A percentile compares a stretch with the other conserved stretches of the same genome.
phyloP scores from a whole-genome alignment of 2,797 vertebrate genomes.

The Acanthurus lineatus region DNA sequence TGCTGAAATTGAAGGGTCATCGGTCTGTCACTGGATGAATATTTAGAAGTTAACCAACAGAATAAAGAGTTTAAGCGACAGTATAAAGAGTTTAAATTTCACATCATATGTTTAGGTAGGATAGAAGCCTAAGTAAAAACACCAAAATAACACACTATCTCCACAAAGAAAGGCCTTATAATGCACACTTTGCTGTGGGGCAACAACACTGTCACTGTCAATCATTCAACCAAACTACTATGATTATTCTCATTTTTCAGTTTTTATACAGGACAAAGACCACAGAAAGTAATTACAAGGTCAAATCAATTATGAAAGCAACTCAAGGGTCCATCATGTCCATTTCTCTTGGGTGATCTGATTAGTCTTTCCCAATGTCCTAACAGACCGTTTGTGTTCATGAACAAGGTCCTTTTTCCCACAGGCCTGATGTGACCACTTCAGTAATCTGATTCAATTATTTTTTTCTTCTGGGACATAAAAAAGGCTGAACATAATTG shows the following conservation, averaged over 20 bases:
- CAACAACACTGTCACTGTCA: not conserved
- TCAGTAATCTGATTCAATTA: slow-evolving; percentile 56
- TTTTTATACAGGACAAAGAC: not conserved
- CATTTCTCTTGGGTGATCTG: slow-evolving; percentile 56
- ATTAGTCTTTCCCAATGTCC: slow-evolving; percentile 61
- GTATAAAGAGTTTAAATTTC: no score
- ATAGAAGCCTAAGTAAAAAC: no score
- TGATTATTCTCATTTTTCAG: not conserved
- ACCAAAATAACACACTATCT: no score
- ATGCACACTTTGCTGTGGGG: no score
- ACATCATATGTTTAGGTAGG: no score
- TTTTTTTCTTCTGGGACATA: not conserved
- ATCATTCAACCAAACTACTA: not conserved
- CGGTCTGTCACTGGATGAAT: no score
- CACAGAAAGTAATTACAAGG: slow-evolving; percentile 20
- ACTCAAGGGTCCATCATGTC: slow-evolving; percentile 41
- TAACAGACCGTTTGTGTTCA: slow-evolving; percentile 34
- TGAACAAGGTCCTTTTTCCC: slow-evolving; percentile 20
- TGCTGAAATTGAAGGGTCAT: no score
- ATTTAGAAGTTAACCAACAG: no score
- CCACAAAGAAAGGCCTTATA: no score
- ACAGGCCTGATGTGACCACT: slow-evolving; percentile 52
- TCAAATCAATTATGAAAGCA: slow-evolving; percentile 59
- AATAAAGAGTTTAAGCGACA: no score
- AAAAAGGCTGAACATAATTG: not conserved